Evolutionary conservation across 2,113 vertebrate species (phyloP).

Genomic region (Vulpes ferrilata): DNA sequence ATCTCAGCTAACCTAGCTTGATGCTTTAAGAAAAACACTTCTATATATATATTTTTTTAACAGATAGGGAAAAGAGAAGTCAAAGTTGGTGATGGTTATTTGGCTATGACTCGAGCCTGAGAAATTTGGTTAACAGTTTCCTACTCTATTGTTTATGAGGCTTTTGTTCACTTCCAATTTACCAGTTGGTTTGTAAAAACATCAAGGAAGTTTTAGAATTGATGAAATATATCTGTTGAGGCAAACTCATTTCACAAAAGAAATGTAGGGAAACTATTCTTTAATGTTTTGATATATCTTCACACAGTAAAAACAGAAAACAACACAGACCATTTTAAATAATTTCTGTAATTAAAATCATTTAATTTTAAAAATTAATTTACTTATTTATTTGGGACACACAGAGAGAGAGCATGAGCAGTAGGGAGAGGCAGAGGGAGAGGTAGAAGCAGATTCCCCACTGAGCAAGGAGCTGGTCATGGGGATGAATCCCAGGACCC

Average conservation of each 20-base stretch:
- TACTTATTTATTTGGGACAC: background rate
- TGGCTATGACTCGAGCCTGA: conserved; percentile 36
- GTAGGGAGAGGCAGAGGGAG: background rate
- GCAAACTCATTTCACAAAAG: background rate
- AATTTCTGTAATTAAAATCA: background rate
- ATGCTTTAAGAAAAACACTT: background rate
- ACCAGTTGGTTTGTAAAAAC: background rate
- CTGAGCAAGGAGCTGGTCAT: background rate
- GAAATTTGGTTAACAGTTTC: background rate
- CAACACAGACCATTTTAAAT: background rate
- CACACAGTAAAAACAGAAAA: background rate
- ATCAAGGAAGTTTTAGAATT: background rate
- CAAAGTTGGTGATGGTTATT: background rate
- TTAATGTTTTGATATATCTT: background rate
- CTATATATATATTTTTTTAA: background rate
- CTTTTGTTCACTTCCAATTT: background rate
- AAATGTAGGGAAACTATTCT: background rate
- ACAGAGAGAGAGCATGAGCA: background rate
- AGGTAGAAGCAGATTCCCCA: background rate
- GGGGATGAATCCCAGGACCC: background rate
- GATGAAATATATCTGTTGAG: background rate
- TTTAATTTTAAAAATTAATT: background rate
- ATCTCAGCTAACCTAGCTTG: background rate
- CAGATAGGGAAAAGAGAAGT: conserved; percentile 12
- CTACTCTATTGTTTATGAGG: background rate